These are phyloP conservation scores for Cinara cedri DNA, from an alignment of 2,888 invertebrate genomes.

Conservation along the genomic window DNA sequence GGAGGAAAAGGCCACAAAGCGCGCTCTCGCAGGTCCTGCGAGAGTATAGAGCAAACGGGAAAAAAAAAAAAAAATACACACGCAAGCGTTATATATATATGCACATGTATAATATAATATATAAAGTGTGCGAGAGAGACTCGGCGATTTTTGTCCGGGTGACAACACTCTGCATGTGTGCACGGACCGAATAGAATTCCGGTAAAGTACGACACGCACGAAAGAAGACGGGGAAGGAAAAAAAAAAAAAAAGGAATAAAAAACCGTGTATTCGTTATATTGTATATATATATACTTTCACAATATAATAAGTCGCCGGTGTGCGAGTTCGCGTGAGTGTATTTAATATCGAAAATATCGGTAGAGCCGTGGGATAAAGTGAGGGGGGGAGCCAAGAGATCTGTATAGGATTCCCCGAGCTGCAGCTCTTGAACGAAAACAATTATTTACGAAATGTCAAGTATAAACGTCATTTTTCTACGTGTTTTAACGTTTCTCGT, in stretches of 20 bases:
- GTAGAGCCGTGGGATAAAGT: no score
- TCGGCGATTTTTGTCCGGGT: background rate
- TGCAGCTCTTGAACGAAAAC: no score
- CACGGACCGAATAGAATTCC: background rate
- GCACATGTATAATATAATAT: background rate
- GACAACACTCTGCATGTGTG: background rate
- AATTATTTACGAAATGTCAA: no score
- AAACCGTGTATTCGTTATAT: background rate
- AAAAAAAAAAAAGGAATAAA: background rate
- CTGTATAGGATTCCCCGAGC: no score
- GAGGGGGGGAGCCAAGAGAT: no score
- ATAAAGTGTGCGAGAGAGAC: background rate
- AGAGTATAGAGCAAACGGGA: constrained; percentile 23
- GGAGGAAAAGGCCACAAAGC: constrained; percentile 55
- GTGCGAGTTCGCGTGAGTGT: background rate
- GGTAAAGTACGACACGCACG: background rate
- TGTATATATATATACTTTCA: no score
- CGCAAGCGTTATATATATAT: no score
- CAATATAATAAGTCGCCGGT: background rate
- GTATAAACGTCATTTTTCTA: no score
- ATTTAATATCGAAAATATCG: no score
- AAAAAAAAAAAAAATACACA: constrained; percentile 4
- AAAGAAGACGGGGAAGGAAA: background rate
- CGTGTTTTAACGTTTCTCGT: no score
- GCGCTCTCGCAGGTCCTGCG: constrained; percentile 16